phyloP scores from a whole-genome alignment of 1,140 invertebrate species.

The Drusus annulatus region DNA sequence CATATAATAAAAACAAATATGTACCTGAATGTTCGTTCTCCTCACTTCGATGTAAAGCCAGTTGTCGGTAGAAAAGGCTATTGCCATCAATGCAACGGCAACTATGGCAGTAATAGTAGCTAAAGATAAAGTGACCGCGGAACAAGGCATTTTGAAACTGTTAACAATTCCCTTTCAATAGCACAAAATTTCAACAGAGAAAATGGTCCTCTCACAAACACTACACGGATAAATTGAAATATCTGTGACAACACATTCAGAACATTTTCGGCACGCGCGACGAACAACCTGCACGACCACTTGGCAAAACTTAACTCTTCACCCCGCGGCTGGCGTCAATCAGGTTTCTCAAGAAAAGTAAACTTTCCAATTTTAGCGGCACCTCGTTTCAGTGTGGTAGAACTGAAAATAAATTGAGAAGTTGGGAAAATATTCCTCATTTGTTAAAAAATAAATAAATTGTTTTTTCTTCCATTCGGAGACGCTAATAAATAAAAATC shows the following conservation, averaged over 20 bases:
- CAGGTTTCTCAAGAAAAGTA: slow-evolving; percentile 44
- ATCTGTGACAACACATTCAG: slow-evolving; percentile 67
- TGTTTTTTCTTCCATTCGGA: too few relatives aligned
- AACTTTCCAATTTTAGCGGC: slow-evolving; percentile 49
- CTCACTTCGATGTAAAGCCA: slow-evolving; percentile 95
- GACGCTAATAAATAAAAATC: too few relatives aligned
- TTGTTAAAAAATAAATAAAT: too few relatives aligned
- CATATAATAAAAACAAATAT: slow-evolving; percentile 2
- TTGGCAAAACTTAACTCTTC: slow-evolving; percentile 19
- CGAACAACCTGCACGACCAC: slow-evolving; percentile 15
- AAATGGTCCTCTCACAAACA: slow-evolving; percentile 64
- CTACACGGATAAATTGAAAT: slow-evolving; percentile 63
- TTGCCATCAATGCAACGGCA: slow-evolving; percentile 90
- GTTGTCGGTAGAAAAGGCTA: slow-evolving; percentile 96
- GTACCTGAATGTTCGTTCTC: slow-evolving; percentile 88
- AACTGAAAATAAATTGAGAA: neutral
- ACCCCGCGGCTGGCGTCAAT: neutral
- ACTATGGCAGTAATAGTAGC: slow-evolving; percentile 95
- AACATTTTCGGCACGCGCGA: slow-evolving; percentile 70
- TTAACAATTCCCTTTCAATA: slow-evolving; percentile 62
- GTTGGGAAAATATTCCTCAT: neutral
- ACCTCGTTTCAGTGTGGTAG: slow-evolving; percentile 16
- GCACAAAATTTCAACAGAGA: slow-evolving; percentile 37
- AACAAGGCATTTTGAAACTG: slow-evolving; percentile 88
- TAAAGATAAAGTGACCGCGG: slow-evolving; percentile 93